Evolutionary conservation across 2,888 invertebrate genomes (phyloP).

Genomic region (Agrypnus murinus): DNA sequence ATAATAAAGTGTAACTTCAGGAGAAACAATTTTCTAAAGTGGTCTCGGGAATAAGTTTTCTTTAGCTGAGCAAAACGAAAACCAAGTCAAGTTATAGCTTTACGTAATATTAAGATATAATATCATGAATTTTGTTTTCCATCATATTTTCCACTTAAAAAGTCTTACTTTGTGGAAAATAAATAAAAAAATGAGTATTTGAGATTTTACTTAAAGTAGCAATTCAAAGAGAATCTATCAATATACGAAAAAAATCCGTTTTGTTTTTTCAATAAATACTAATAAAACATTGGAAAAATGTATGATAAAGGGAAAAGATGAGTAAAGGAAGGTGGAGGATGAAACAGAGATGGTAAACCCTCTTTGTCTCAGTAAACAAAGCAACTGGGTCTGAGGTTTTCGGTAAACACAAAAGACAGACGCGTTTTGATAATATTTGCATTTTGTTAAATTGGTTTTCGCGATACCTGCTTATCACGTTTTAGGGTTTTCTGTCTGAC

Average conservation of each 20-base stretch:
- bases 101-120: too few relatives aligned
- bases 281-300: constrained; percentile 20
- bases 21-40: constrained; percentile 22
- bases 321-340: constrained; percentile 10
- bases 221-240: not conserved
- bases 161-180: not conserved
- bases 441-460: constrained; percentile 56
- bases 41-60: constrained; percentile 1
- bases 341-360: not conserved
- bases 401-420: constrained; percentile 41
- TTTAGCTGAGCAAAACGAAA: constrained; percentile 7
- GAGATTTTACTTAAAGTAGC: not conserved
- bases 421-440: constrained; percentile 48
- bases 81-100: not conserved
- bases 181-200: not conserved
- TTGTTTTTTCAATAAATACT: constrained; percentile 25
- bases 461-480: constrained; percentile 51
- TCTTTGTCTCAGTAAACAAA: constrained; percentile 17
- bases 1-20: constrained; percentile 6
- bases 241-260: constrained; percentile 12
- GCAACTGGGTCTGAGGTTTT: constrained; percentile 27
- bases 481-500: constrained; percentile 29
- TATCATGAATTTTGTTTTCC: too few relatives aligned
- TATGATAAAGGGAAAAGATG: constrained; percentile 13
- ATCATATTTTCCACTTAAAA: too few relatives aligned